Conservation (phyloP, 2,888 invertebrate genomes). For the Scaeva pyrastri region DNA sequence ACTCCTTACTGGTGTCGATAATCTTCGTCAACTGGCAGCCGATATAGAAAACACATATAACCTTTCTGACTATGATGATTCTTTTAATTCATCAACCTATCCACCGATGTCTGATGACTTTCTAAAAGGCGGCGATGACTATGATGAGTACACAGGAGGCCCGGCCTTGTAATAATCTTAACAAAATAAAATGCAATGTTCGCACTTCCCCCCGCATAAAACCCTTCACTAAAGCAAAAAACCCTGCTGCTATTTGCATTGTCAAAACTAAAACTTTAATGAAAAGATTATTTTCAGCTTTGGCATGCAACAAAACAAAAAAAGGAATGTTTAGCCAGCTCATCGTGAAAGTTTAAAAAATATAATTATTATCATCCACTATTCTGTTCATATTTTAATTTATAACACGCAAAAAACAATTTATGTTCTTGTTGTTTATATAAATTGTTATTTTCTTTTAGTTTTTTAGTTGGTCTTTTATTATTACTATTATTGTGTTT, state of each 20-base stretch:
- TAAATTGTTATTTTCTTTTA: slow-evolving; percentile 25
- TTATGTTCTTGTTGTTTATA: slow-evolving; percentile 30
- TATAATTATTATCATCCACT: slow-evolving; percentile 6
- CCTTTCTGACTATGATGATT: slow-evolving; percentile 77
- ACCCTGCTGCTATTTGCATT: background rate
- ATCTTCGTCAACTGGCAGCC: slow-evolving; percentile 87
- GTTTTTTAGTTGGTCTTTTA: slow-evolving; percentile 18
- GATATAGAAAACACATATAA: slow-evolving; percentile 86
- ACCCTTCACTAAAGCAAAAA: slow-evolving; percentile 21
- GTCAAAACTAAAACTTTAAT: background rate
- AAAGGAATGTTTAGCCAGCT: background rate
- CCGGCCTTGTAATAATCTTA: slow-evolving; percentile 79
- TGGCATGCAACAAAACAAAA: background rate
- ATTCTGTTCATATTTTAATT: slow-evolving; percentile 46
- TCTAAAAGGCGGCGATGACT: slow-evolving; percentile 79
- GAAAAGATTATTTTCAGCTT: slow-evolving; percentile 13
- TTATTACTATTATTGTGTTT: background rate
- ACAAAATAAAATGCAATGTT: background rate
- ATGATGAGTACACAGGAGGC: slow-evolving; percentile 79
- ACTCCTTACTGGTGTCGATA: slow-evolving; percentile 88
- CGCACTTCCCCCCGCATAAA: slow-evolving; percentile 32
- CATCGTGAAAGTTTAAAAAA: slow-evolving; percentile 25
- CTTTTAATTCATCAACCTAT: slow-evolving; percentile 53
- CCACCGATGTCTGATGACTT: slow-evolving; percentile 75
- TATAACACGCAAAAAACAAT: slow-evolving; percentile 34